Evolutionary conservation across 2,888 invertebrate species (phyloP).

Genomic region (Saturnia japonica): DNA sequence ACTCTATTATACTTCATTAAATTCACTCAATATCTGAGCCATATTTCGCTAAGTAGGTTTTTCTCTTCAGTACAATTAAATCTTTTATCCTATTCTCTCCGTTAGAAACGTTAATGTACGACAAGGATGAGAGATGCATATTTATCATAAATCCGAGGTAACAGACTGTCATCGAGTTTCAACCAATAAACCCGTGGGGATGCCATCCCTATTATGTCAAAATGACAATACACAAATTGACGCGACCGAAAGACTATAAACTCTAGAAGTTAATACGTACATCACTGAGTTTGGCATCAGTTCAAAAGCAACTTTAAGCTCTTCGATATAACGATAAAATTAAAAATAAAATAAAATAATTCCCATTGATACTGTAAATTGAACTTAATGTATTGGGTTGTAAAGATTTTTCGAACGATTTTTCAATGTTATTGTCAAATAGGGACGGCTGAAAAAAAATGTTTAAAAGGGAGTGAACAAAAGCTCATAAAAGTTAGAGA

Average conservation of each 20-base stretch:
- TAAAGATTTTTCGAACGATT: conserved; percentile 37
- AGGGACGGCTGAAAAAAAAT: conserved; percentile 55
- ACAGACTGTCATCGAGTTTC: conserved; percentile 70
- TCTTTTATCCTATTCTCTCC: conserved; percentile 39
- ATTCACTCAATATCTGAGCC: conserved; percentile 68
- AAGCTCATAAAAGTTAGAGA: conserved; percentile 79
- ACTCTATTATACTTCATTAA: conserved; percentile 72
- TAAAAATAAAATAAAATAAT: not conserved
- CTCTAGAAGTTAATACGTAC: conserved; percentile 71
- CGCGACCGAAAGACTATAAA: conserved; percentile 78
- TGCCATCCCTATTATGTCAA: conserved; percentile 78
- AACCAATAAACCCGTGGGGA: conserved; percentile 76
- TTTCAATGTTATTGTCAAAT: conserved; percentile 48
- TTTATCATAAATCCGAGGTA: conserved; percentile 65
- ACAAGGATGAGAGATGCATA: conserved; percentile 47
- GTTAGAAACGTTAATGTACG: conserved; percentile 25
- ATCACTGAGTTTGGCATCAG: conserved; percentile 10
- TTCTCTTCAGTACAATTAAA: conserved; percentile 50
- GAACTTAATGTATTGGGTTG: not conserved
- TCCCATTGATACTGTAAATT: not conserved
- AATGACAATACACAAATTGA: conserved; percentile 81
- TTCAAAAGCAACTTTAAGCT: conserved; percentile 27
- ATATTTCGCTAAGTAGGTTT: conserved; percentile 72
- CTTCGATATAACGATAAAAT: conserved; percentile 9
- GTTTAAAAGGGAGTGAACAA: conserved; percentile 73